Evolutionary conservation across 2,888 invertebrate species (phyloP).

Genomic region (Nezara viridula): DNA sequence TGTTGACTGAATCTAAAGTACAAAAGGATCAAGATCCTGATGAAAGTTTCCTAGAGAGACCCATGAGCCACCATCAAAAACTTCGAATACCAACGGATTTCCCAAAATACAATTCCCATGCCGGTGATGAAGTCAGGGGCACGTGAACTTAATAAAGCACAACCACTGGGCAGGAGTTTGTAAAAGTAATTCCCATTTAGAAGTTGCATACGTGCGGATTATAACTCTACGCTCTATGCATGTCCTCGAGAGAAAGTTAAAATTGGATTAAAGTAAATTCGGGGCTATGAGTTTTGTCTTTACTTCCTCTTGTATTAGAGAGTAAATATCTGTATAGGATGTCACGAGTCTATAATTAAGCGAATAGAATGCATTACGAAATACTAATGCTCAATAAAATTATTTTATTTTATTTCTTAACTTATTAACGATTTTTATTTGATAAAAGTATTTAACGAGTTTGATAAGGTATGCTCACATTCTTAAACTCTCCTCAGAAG

Average conservation of each 20-base stretch:
- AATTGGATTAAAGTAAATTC: conserved; percentile 48
- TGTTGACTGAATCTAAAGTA: not conserved
- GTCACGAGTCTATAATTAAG: not conserved
- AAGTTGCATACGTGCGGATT: conserved; percentile 54
- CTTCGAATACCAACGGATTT: not conserved
- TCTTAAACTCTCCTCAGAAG: too few species aligned
- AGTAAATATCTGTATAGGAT: not conserved
- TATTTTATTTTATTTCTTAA: too few species aligned
- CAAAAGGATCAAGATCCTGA: not conserved
- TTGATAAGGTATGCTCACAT: too few species aligned
- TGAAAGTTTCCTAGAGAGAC: not conserved
- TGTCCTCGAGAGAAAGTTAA: conserved; percentile 11
- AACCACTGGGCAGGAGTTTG: conserved; percentile 41
- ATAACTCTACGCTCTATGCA: conserved; percentile 20
- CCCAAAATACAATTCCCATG: conserved; percentile 11
- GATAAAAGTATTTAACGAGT: too few species aligned
- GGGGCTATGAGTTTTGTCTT: not conserved
- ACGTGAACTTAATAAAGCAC: conserved; percentile 46
- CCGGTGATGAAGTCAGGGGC: not conserved
- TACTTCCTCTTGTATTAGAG: not conserved
- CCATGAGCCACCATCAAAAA: not conserved
- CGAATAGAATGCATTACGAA: not conserved
- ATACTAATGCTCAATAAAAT: too few species aligned
- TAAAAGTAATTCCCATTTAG: conserved; percentile 61
- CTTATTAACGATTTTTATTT: too few species aligned